Percentiles rank a stretch among this genome's conserved stretches.
Conservation (phyloP, 2,113 vertebrate species). For the Gyps fulvus region DNA sequence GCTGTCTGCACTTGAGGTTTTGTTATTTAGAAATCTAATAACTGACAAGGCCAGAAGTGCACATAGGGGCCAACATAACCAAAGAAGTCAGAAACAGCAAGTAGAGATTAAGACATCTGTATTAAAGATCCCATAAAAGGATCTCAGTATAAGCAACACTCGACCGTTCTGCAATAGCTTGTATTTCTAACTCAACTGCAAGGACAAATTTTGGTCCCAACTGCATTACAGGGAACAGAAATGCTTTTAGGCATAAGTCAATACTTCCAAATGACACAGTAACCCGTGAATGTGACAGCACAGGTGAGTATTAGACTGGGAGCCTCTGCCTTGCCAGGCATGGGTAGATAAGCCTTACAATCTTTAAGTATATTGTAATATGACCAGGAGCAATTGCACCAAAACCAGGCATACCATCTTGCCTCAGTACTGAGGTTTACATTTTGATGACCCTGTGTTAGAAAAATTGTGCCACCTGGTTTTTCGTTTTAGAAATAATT, state of each 20-base stretch:
- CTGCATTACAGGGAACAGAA: neutral
- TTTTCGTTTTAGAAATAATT: neutral
- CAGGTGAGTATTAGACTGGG: neutral
- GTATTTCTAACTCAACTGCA: neutral
- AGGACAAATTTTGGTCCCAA: neutral
- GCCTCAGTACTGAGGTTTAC: neutral
- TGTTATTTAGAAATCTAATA: neutral
- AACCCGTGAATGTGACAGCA: neutral
- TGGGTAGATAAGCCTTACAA: neutral
- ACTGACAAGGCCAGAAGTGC: neutral
- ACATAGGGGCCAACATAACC: neutral
- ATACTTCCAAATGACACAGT: neutral
- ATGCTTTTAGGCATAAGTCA: neutral
- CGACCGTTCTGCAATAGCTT: neutral
- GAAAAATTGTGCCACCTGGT: neutral
- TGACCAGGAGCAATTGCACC: rapidly evolving
- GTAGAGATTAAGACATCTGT: neutral
- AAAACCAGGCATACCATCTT: neutral
- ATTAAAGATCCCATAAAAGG: neutral
- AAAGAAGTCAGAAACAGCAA: neutral
- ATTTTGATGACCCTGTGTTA: neutral
- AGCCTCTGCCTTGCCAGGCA: neutral
- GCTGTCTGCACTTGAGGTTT: neutral
- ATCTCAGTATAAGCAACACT: neutral
- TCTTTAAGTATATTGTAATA: neutral